These are phyloP conservation scores for Toxotes jaculatrix DNA, from an alignment of 2,113 vertebrate species.

Conservation along the genomic window DNA sequence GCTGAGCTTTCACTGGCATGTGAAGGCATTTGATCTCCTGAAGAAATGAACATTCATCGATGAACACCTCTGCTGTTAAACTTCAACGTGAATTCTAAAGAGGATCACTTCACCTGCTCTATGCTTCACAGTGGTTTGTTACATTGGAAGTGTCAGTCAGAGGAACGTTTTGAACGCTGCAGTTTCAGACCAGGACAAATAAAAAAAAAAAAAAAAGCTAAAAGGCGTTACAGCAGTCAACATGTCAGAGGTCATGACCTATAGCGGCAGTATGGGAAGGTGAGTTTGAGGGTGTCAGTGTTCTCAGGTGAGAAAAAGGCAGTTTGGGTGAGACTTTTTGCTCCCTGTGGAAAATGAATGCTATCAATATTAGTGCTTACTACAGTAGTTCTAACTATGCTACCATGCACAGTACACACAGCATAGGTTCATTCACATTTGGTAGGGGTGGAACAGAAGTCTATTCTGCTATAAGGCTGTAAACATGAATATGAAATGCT, in stretches of 20 bases:
- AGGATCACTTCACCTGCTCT: conserved; percentile 27
- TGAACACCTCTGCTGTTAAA: conserved; percentile 18
- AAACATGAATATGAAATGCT: conserved; percentile 65
- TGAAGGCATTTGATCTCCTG: conserved; percentile 45
- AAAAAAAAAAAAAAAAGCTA: not conserved
- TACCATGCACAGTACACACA: conserved; percentile 58
- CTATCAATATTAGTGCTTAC: conserved; percentile 36
- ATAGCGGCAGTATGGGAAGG: conserved; percentile 4
- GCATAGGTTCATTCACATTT: conserved; percentile 76
- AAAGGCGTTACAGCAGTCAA: conserved; percentile 4
- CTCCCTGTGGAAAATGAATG: conserved; percentile 46
- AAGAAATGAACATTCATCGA: conserved; percentile 19
- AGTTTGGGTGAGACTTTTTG: conserved; percentile 70
- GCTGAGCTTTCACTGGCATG: conserved; percentile 27
- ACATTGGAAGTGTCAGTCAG: conserved; percentile 31
- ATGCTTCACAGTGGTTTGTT: conserved; percentile 59
- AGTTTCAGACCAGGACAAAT: conserved; percentile 35
- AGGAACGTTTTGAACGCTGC: conserved; percentile 17
- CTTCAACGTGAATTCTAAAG: conserved; percentile 11
- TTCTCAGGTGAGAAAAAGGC: conserved; percentile 69
- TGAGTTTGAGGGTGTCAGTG: conserved; percentile 38
- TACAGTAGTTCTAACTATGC: conserved; percentile 32
- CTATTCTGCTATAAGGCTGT: conserved; percentile 63
- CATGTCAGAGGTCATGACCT: conserved; percentile 31
- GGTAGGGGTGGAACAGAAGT: conserved; percentile 60